Evolutionary conservation across 64 coral and sea anemone genomes (phyloP).

Genomic region (Pocillopora verrucosa): DNA sequence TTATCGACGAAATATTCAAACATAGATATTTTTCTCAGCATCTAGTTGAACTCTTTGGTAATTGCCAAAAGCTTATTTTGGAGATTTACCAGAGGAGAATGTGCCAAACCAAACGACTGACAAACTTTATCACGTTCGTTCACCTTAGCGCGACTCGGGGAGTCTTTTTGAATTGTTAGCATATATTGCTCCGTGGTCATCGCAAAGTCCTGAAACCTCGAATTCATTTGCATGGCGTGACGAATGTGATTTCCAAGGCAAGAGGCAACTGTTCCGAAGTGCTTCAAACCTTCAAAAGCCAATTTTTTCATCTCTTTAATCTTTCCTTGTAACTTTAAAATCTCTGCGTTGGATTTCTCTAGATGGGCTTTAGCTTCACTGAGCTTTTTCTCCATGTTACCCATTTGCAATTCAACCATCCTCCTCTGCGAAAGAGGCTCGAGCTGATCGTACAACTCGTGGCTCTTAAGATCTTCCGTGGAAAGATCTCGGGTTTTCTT

Average conservation of each 20-base stretch:
- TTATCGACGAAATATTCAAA: no score
- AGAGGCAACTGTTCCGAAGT: not conserved
- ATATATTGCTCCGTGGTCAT: not conserved
- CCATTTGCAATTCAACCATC: conserved; percentile 7
- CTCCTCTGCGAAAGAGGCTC: not conserved
- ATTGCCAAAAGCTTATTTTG: not conserved
- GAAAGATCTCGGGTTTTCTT: not conserved
- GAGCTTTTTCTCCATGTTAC: not conserved
- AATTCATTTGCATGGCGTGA: not conserved
- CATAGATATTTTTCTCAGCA: no score
- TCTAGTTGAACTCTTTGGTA: not conserved
- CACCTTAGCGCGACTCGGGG: no score
- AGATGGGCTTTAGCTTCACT: not conserved
- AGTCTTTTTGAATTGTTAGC: not conserved
- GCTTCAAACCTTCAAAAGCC: not conserved
- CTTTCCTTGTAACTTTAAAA: not conserved
- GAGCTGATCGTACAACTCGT: not conserved
- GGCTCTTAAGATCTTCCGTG: not conserved
- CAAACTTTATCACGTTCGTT: not conserved
- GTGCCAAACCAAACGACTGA: not conserved
- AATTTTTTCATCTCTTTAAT: not conserved
- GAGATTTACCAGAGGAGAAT: not conserved
- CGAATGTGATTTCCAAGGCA: not conserved
- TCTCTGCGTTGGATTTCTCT: not conserved
- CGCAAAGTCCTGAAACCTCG: not conserved